Base-by-base conservation (phyloP, 2,888 invertebrate species). In the Cremastobaeus sp. region DNA sequence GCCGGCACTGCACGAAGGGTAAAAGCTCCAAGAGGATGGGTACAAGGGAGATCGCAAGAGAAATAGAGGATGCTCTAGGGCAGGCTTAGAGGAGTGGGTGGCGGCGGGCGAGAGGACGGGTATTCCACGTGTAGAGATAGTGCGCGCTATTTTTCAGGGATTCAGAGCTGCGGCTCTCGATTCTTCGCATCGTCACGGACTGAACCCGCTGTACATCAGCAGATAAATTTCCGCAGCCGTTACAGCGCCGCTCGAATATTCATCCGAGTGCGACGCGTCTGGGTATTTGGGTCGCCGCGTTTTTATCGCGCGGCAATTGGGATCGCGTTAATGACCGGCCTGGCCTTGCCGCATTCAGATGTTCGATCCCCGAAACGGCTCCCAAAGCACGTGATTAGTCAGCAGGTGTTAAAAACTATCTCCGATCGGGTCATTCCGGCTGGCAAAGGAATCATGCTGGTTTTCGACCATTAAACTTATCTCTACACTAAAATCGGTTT, bases 61-160 rank as follows among this genome's bases (percentile, higher is more conserved):
- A 70, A 48, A 45, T 30, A 59, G 66, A 72, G 37, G 35, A 32
- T 39, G 65, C 54, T 60, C 35, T 50, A 57, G 39, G 62, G 62
- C 47, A 68, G 50, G 52, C 48, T 70, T 32, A 32, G 62, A 32
- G 68, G 43, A 28, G 64, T 41, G 64, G 62, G n/a, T n/a, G 62
- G n/a, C 57, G 47, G 11, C 76, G 80, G 37, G 37, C 9, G 5
- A 14, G 71, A 77, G 79, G 72, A 76, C 76, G 73, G 76, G 78
- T 80, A 78, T 81, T 72, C 57, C 57, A 60, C 52, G 54, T 72
- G 45, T 37, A 55, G 79, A 81, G 81, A 77, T 82, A 77, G 80
- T 79, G 81, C 79, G 82, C 79, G 82, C 82, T 84, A 84, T 86
- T 85, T 85, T 84, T 84, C 82, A 83, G 81, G 80, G 78, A 79